phyloP scores from a whole-genome alignment of 2,888 invertebrate species.

The Drosophila recens region DNA sequence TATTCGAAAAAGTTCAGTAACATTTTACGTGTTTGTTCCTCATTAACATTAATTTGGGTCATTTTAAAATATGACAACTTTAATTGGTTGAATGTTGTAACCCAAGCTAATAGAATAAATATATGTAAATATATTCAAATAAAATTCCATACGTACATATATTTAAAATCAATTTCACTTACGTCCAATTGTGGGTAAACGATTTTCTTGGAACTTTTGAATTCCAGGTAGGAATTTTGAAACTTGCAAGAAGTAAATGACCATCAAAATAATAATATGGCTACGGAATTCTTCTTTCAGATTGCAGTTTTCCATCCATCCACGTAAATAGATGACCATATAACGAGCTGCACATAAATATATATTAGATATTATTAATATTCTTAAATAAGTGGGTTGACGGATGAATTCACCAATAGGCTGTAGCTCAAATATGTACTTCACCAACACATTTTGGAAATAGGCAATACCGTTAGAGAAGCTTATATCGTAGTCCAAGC shows the following conservation, averaged over 20 bases:
- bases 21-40: constrained; percentile 4
- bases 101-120: neutral
- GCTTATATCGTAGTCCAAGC: neutral
- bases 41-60: neutral
- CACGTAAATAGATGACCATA: constrained; percentile 7
- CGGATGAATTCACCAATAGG: neutral
- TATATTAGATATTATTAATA: neutral
- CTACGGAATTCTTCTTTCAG: neutral
- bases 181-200: neutral
- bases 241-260: constrained; percentile 7
- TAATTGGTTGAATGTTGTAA: neutral
- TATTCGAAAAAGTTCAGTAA: neutral
- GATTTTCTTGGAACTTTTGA: constrained; percentile 2
- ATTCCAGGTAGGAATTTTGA: constrained; percentile 1
- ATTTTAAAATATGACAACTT: neutral
- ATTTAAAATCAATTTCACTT: neutral
- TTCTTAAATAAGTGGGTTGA: neutral
- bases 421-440: constrained; percentile 11
- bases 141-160: neutral
- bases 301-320: neutral
- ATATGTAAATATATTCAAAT: neutral
- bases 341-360: constrained; percentile 3
- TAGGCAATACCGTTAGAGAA: neutral
- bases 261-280: constrained; percentile 8
- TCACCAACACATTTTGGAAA: constrained; percentile 1